A percentile compares a stretch with the other conserved stretches of the same genome.
These are phyloP conservation scores for Ferdinandea cuprea DNA, from an alignment of 2,888 invertebrate genomes.

Conservation along the genomic window DNA sequence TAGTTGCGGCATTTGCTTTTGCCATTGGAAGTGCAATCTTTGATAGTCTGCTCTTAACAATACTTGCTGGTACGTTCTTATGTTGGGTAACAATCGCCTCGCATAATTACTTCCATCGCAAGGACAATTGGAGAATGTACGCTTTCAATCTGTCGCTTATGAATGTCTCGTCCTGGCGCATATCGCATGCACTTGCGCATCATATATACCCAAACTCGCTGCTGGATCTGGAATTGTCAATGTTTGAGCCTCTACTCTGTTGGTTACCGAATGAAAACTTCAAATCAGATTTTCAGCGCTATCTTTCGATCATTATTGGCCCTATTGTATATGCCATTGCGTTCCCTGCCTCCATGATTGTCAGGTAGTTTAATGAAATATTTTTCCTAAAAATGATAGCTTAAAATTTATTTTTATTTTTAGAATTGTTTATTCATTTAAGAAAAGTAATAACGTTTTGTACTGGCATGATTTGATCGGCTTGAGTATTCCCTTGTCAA, in stretches of 20 bases:
- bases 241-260: slow-evolving; percentile 87
- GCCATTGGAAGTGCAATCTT: slow-evolving; percentile 81
- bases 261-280: slow-evolving; percentile 85
- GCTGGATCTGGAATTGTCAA: slow-evolving; percentile 88
- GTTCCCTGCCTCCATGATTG: slow-evolving; percentile 78
- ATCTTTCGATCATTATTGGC: slow-evolving; percentile 84
- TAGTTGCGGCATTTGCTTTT: slow-evolving; percentile 80
- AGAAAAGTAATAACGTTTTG: slow-evolving; percentile 78
- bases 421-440: slow-evolving; percentile 79
- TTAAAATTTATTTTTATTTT: slow-evolving; percentile 26
- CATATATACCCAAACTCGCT: slow-evolving; percentile 91
- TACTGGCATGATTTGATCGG: slow-evolving; percentile 83
- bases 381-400: not conserved
- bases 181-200: slow-evolving; percentile 90
- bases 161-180: slow-evolving; percentile 87
- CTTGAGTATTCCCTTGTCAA: slow-evolving; percentile 82
- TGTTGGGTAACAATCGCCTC: slow-evolving; percentile 86
- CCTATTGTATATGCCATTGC: slow-evolving; percentile 81
- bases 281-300: slow-evolving; percentile 84
- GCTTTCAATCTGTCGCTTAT: slow-evolving; percentile 88
- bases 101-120: slow-evolving; percentile 91
- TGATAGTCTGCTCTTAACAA: slow-evolving; percentile 78
- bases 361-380: slow-evolving; percentile 77
- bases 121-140: slow-evolving; percentile 91
- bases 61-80: slow-evolving; percentile 85